Conservation (phyloP, 2,113 vertebrate genomes). For the Thomomys bottae region DNA sequence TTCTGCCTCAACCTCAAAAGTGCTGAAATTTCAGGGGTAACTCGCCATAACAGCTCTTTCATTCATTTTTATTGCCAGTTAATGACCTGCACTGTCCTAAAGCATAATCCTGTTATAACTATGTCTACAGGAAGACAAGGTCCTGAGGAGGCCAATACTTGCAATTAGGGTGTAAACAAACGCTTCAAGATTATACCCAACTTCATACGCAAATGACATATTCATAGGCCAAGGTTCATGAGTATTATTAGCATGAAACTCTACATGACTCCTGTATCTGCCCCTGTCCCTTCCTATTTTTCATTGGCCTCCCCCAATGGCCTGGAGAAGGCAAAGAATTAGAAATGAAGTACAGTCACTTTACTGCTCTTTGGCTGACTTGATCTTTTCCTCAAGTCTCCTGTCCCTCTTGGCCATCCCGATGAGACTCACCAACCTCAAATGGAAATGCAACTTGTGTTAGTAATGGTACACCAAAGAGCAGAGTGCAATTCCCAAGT, state of each 20-base stretch:
- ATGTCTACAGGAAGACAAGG: neutral
- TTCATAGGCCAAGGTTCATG: neutral
- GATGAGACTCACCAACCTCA: neutral
- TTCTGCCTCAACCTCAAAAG: too few species aligned
- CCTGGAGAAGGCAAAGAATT: neutral
- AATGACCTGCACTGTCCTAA: neutral
- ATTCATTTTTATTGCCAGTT: neutral
- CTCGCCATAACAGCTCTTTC: neutral
- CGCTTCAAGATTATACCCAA: neutral
- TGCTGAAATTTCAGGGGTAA: too few species aligned
- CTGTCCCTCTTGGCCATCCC: slow-evolving; percentile 12
- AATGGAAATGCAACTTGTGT: neutral
- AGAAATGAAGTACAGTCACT: neutral
- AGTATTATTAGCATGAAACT: neutral
- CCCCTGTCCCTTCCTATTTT: neutral
- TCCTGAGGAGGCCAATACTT: neutral
- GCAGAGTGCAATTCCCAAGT: neutral
- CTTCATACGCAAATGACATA: slow-evolving; percentile 39
- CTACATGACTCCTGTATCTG: neutral
- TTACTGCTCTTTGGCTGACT: neutral
- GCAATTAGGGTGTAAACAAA: neutral
- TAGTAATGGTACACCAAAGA: neutral
- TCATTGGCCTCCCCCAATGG: neutral
- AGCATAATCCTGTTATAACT: slow-evolving; percentile 6
- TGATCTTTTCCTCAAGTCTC: neutral